phyloP scores from a whole-genome alignment of 2,888 invertebrate genomes.

The Acleris cristana region DNA sequence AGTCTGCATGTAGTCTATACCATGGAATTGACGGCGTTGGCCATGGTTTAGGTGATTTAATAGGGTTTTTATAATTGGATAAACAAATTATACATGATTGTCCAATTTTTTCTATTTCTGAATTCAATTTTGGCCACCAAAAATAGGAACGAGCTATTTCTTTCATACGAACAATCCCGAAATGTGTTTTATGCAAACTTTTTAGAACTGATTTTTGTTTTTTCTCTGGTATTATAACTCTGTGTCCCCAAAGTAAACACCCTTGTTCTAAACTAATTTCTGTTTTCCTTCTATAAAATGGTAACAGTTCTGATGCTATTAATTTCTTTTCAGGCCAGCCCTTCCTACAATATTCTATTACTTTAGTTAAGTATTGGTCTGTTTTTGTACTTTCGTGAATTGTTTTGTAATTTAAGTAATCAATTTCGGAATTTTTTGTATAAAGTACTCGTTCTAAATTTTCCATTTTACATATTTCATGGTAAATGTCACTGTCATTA shows the following conservation, averaged over 20 bases:
- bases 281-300: constrained; percentile 15
- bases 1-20: neutral
- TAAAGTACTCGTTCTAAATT: neutral
- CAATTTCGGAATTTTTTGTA: constrained; percentile 3
- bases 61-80: neutral
- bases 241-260: constrained; percentile 30
- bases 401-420: constrained; percentile 19
- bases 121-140: neutral
- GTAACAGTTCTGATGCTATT: constrained; percentile 6
- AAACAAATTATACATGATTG: neutral
- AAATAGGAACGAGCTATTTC: constrained; percentile 17
- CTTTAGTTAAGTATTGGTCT: neutral
- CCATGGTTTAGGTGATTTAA: neutral
- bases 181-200: neutral
- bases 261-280: constrained; percentile 20
- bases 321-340: constrained; percentile 24
- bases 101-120: neutral
- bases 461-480: too few relatives aligned
- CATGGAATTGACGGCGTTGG: neutral
- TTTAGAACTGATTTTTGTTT: too few relatives aligned
- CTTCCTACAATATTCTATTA: constrained; percentile 7
- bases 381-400: constrained; percentile 24
- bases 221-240: constrained; percentile 12
- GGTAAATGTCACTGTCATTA: too few relatives aligned
- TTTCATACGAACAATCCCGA: constrained; percentile 3